Base-by-base conservation (phyloP, 1,140 invertebrate species). In the Caerostris extrusa region DNA sequence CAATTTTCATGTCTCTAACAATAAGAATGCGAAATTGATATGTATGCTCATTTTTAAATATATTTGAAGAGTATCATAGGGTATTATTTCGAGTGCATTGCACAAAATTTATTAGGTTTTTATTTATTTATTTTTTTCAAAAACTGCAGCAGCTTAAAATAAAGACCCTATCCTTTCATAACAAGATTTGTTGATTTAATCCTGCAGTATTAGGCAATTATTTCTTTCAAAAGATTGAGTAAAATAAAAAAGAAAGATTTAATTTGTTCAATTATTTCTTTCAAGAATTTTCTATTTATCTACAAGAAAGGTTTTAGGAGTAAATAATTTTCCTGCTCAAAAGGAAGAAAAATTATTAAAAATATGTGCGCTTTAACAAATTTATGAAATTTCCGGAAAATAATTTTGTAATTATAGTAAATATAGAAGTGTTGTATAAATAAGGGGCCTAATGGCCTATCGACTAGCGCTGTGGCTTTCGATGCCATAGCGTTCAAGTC, bases 31-130 rank as follows among this genome's bases (percentile, higher is more conserved):
- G 71, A 77, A 77, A 53, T 77, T 77, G 71, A 77, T 50, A 77
- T 77, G 71, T 34, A 77, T 77, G 71, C 71, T 77, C 71, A 77
- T 77, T 77, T 77, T 77, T 53, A 77, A 77, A 50, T 12, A 50
- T 50, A 77, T 77, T 50, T 77, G 12, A 34, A 10, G 34, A 77
- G 71, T 5, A 17, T 67, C 6, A 12, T 1, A 17, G 61, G n/a
- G 61, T n/a, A 12, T 12, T 10, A 10, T 53, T 77, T 77, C 34
- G 34, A 53, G 34, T 5, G 8, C 10, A 77, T 8, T 4, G 5
- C 10, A 34, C 5, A 7, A 3, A 77, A 50, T 50, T 12, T 34
- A 34, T 19, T 3, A 50, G 2, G 71, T 12, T 2, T 34, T 34
- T 34, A 34, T 34, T 34, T n/a, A n/a, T n/a, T n/a, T n/a, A n/a